Percentiles rank a stretch among this genome's conserved stretches.
Evolutionary conservation across 2,113 vertebrate genomes (phyloP).

Genomic region (Coryphaenoides rupestris): DNA sequence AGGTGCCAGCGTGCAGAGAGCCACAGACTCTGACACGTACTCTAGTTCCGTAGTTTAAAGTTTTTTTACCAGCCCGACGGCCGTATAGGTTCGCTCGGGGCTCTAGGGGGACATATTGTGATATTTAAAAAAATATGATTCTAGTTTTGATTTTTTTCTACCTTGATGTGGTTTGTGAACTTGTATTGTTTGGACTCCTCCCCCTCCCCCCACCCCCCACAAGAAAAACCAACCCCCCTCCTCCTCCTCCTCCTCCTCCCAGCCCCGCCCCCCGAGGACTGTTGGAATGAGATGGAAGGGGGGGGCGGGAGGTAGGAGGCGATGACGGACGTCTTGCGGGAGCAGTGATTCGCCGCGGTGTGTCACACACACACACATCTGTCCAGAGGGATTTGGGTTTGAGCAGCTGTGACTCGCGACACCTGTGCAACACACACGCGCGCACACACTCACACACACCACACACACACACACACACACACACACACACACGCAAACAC

Average conservation of each 20-base stretch:
- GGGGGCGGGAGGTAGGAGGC: neutral
- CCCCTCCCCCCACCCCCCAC: neutral
- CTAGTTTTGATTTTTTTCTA: slow-evolving; percentile 62
- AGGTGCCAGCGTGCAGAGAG: slow-evolving; percentile 69
- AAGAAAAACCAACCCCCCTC: no score
- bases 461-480: neutral
- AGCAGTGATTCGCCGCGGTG: no score
- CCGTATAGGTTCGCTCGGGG: slow-evolving; percentile 5
- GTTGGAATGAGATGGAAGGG: neutral
- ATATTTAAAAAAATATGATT: slow-evolving; percentile 59
- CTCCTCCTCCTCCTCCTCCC: no score
- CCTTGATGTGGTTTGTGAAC: slow-evolving; percentile 61
- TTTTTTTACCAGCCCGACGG: slow-evolving; percentile 26
- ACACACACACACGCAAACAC: neutral
- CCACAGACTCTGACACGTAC: slow-evolving; percentile 59
- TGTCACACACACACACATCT: no score
- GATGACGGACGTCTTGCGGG: neutral
- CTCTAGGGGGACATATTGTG: slow-evolving; percentile 16
- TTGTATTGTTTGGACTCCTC: slow-evolving; percentile 58
- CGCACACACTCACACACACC: neutral
- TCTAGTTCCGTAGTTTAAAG: slow-evolving; percentile 53
- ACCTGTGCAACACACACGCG: no score
- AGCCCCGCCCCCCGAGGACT: no score
- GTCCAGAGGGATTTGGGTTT: no score
- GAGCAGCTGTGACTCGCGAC: no score